Evolutionary conservation across 2,113 vertebrate species (phyloP), one percentile per base, ranked within the genome.

Genomic region (Onychorhynchus coronatus): DNA sequence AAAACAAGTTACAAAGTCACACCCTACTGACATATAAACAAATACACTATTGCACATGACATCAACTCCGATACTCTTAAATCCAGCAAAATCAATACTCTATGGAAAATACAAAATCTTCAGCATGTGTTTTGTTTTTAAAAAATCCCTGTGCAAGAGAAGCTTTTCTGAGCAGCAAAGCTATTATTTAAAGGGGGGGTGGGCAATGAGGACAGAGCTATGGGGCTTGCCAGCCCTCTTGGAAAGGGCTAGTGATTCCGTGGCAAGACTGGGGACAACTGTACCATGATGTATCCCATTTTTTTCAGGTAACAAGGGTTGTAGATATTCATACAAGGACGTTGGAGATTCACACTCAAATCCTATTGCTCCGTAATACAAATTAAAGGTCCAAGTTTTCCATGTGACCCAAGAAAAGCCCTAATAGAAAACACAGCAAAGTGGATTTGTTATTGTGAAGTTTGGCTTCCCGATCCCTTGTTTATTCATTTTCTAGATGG

Each of bases 341-440:
- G 55, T 19, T 68, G 47, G 55, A 88, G 42, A 73, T 35, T 59
- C 14, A 41, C 72, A 76, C 25, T 94, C 85, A 97, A 98, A 97
- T 97, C 95, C 79, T 62, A 78, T 96, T 97, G 97, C 50, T 78
- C 75, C 33, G 17, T 86, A 95, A 91, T 91, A 90, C 85, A 72
- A 78, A 96, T 96, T 95, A 94, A 86, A 76, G 52, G 84, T 66
- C 76, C 92, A 87, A 65, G 30, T 95, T 95, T 97, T 97, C 89
- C 84, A 91, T 19, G 8, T 63, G 80, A 97, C 85, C 62, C 84
- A 87, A 49, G 47, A 95, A 93, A 96, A 62, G 22, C 42, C 75
- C 91, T 89, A 89, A 61, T 30, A 65, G 61, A 91, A 94, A 94
- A 93, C 80, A 91, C 23, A 90, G 49, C 37, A 80, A 89, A 85